Evolutionary conservation across 2,797 vertebrate species (phyloP), one percentile per base, ranked within the genome.

Genomic region (Anguilla obscura): DNA sequence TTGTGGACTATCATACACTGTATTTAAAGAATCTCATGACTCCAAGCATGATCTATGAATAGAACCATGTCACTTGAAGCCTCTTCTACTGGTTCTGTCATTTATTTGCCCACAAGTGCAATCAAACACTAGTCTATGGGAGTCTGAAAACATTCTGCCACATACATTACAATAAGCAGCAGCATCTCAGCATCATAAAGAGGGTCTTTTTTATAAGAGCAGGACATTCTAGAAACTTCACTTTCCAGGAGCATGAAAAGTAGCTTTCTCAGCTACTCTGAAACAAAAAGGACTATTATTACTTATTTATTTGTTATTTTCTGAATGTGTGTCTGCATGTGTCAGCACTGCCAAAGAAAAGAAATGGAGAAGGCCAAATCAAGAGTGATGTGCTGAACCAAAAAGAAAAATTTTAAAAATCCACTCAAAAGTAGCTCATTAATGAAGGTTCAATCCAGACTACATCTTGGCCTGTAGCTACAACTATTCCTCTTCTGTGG

Each of bases 361-460:
- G 48, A 16, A 86, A 86, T 45, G 50, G 14, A 80, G 40, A 85
- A 87, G 85, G 52, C n/a, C 52, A 69, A 93, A 92, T 92, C 90
- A 90, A 56, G 50, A 88, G 88, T 87, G 86, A 90, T 91, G 86
- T 79, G 88, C 90, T 86, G 50, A 87, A 40, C 89, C 91, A 89
- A 92, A 85, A 83, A 88, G 87, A 30, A 88, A 12, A 36, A 16
- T 21, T 24, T 9, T 89, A 85, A 89, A 69, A 91, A 89, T 89
- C 0, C 0, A 84, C 74, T 89, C 89, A 92, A 89, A 90, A 71
- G 27, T 27, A 71, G 3, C 91, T 92, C 89, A 88, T 92, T 93
- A 92, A 93, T 93, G 92, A 93, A 91, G 90, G 84, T 88, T 87
- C 85, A 88, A 87, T 91, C 91, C 88, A 2, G 90, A 88, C 66